A percentile compares a stretch with the other conserved stretches of the same genome.
Evolutionary conservation across 2,797 vertebrate species (phyloP).

Genomic region (Thalassophryne amazonica): DNA sequence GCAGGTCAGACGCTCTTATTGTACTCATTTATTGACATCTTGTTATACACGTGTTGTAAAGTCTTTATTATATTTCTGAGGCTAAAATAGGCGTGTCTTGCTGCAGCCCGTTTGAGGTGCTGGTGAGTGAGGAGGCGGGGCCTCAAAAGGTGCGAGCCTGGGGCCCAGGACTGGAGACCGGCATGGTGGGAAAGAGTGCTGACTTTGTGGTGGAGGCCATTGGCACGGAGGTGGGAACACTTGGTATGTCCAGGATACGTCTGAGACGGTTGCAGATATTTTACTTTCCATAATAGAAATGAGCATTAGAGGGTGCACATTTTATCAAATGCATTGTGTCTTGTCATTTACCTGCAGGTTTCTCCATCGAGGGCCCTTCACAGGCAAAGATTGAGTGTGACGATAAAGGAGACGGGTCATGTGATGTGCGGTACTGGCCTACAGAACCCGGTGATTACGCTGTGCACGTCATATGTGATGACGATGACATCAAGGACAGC

Average conservation of each 20-base stretch:
- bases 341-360: slow-evolving; percentile 82
- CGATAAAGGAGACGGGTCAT: slow-evolving; percentile 91
- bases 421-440: slow-evolving; percentile 94
- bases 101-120: slow-evolving; percentile 88
- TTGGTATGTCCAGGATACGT: slow-evolving; percentile 88
- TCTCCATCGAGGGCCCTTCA: slow-evolving; percentile 94
- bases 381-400: slow-evolving; percentile 96
- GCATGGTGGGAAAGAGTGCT: slow-evolving; percentile 89
- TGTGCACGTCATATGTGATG: slow-evolving; percentile 94
- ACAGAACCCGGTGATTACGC: slow-evolving; percentile 91
- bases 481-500: slow-evolving; percentile 93
- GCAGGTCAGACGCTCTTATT: no score
- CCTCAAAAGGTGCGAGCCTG: slow-evolving; percentile 92
- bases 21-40: no score
- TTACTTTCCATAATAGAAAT: no score
- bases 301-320: no score
- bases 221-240: slow-evolving; percentile 91
- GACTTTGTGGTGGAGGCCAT: slow-evolving; percentile 96
- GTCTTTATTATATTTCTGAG: no score
- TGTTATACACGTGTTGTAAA: no score
- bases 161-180: slow-evolving; percentile 92
- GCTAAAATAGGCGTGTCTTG: slow-evolving; percentile 2
- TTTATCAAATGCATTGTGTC: no score
- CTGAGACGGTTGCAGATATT: no score
- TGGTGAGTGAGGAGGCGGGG: slow-evolving; percentile 83